Evolutionary conservation across 2,888 invertebrate genomes (phyloP).

Genomic region (Diploptera punctata): DNA sequence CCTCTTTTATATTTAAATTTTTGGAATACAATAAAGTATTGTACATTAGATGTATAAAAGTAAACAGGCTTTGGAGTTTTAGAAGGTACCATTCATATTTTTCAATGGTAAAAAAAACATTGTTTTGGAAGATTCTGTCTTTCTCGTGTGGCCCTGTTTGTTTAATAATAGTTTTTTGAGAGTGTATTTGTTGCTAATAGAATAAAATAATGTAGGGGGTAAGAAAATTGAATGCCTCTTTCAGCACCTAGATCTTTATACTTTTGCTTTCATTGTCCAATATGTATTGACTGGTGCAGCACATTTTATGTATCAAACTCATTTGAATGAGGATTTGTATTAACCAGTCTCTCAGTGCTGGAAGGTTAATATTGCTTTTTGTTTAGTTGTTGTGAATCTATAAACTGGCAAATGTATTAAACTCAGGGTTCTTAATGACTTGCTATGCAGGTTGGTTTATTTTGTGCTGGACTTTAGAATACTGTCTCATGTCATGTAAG

Average conservation of each 20-base stretch:
- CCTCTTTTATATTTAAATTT: slow-evolving; percentile 28
- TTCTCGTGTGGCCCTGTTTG: slow-evolving; percentile 13
- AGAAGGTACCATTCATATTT: slow-evolving; percentile 28
- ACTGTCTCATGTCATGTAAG: no score
- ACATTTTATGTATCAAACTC: slow-evolving; percentile 1
- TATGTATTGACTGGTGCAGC: slow-evolving; percentile 11
- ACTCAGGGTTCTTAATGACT: slow-evolving; percentile 17
- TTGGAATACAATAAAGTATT: slow-evolving; percentile 18
- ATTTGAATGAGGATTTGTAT: not conserved
- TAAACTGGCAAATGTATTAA: slow-evolving; percentile 10
- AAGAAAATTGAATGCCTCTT: slow-evolving; percentile 1
- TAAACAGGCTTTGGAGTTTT: slow-evolving; percentile 23
- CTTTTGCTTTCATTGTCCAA: slow-evolving; percentile 8
- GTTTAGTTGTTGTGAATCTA: not conserved
- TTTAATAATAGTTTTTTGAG: slow-evolving; percentile 20
- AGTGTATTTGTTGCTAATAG: slow-evolving; percentile 20
- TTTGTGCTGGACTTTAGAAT: no score
- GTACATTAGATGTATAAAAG: slow-evolving; percentile 23
- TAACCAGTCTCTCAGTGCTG: no score
- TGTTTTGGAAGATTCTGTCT: slow-evolving; percentile 20
- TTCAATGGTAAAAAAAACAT: slow-evolving; percentile 27
- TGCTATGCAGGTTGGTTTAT: no score
- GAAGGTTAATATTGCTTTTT: slow-evolving; percentile 11
- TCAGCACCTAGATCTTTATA: slow-evolving; percentile 19
- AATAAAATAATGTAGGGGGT: not conserved